phyloP scores from a whole-genome alignment of 2,797 vertebrate genomes.

The Eulemur mongoz region DNA sequence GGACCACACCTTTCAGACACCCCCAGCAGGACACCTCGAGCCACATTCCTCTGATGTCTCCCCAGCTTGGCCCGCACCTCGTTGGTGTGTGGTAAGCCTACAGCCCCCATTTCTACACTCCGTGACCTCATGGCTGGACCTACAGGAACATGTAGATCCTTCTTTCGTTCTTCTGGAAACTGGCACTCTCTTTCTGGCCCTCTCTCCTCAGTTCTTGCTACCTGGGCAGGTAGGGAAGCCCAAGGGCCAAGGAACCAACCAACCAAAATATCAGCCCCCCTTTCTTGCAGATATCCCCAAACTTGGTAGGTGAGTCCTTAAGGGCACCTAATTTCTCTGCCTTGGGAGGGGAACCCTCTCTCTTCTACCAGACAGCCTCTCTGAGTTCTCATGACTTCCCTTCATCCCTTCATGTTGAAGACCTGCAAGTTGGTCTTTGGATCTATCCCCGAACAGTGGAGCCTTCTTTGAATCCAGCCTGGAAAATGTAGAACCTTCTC shows the following conservation, averaged over 20 bases:
- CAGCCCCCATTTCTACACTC: background rate
- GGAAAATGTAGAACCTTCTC: background rate
- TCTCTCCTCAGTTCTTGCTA: background rate
- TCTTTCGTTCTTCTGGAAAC: background rate
- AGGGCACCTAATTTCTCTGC: background rate
- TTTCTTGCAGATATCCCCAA: background rate
- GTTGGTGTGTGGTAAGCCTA: background rate
- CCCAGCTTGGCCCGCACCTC: background rate
- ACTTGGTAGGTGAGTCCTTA: background rate
- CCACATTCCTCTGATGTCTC: background rate
- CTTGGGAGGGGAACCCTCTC: background rate
- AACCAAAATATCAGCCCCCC: background rate
- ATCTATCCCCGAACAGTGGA: background rate
- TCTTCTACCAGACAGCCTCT: background rate
- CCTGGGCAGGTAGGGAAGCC: background rate
- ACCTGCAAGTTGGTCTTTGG: background rate
- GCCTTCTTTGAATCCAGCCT: background rate
- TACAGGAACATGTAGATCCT: background rate
- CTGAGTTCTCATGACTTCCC: background rate
- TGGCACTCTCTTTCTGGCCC: background rate
- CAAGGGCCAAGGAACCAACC: background rate
- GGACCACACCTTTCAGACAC: background rate
- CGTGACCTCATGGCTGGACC: background rate
- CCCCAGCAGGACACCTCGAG: background rate
- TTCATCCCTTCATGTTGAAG: background rate